Conservation (phyloP, 2,888 invertebrate genomes). For the Octodonta nipae region DNA sequence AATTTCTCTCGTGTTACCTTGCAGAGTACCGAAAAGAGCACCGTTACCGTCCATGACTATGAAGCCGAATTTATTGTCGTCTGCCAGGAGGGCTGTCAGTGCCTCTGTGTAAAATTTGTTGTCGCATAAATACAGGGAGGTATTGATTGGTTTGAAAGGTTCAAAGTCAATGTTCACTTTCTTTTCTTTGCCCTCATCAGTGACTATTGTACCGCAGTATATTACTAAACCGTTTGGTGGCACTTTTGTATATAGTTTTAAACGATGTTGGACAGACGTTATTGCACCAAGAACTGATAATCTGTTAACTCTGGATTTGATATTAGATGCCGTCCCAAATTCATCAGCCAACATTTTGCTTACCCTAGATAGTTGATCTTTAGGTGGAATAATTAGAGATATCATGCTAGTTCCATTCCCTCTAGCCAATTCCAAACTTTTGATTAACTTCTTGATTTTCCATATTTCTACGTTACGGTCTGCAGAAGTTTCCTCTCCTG, state of each 20-base stretch:
- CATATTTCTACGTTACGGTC: constrained; percentile 99
- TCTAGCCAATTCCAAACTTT: constrained; percentile 97
- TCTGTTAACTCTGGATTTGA: constrained; percentile 96
- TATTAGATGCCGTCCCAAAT: constrained; percentile 99
- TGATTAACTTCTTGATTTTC: constrained; percentile 99
- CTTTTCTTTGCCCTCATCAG: constrained; percentile 99
- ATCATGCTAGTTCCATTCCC: constrained; percentile 99
- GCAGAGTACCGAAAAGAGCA: constrained; percentile 94
- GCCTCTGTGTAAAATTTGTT: constrained; percentile 98
- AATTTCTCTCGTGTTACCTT: constrained; percentile 47
- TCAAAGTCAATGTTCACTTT: constrained; percentile 99
- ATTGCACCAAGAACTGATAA: constrained; percentile 98
- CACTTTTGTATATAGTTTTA: constrained; percentile 99
- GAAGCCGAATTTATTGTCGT: constrained; percentile 99
- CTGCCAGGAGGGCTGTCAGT: constrained; percentile 86
- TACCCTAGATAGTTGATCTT: constrained; percentile 97
- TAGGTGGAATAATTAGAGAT: constrained; percentile 97
- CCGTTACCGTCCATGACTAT: constrained; percentile 99
- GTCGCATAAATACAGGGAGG: constrained; percentile 96
- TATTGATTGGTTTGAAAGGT: constrained; percentile 99
- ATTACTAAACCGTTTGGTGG: constrained; percentile 98
- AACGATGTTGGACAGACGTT: constrained; percentile 97
- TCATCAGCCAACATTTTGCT: constrained; percentile 99
- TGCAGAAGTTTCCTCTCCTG: constrained; percentile 82
- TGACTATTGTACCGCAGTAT: constrained; percentile 99